Evolutionary conservation across 2,797 vertebrate genomes (phyloP), one percentile per base, ranked within the genome.

Genomic region (Adrianichthys oophorus): DNA sequence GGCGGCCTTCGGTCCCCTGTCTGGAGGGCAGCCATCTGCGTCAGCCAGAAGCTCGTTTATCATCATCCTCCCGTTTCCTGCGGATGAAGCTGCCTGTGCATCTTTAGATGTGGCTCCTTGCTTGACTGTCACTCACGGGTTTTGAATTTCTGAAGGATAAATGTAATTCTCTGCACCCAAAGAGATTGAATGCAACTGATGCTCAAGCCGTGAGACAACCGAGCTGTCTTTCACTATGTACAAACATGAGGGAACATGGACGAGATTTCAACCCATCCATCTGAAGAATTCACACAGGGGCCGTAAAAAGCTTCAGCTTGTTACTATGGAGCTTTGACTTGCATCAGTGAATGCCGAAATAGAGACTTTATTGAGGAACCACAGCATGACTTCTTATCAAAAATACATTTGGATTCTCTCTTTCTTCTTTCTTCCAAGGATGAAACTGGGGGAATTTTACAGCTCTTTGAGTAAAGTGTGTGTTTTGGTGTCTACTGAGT

Each of bases 291-390:
- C 77, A 24, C 84, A 65, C n/a, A 5, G 79, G 79, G 68, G 60
- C 82, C 76, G 67, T 87, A 86, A 85, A 83, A 62, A 70, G 68
- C 70, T 81, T 59, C 59, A 47, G 76, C 78, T 72, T 78, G 87
- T 89, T 90, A 85, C 90, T 83, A 91, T 89, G 88, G 89, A 83
- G 78, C 85, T 78, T 45, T 53, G 75, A 72, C 70, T 78, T 42
- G 57, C 70, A 65, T 76, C 52, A 52, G 59, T 56, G 78, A 87
- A 85, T 84, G 83, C 82, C 78, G 71, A 76, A 89, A 79, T 74
- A 79, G 85, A 83, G 72, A 73, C 48, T 56, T 70, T 70, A 72
- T 81, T 82, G 80, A 75, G 80, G 70, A 88, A 65, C 65, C 84
- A 65, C 61, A 82, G 72, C 76, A 71, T 55, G 58, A 62, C 62